Conservation (phyloP, 2,113 vertebrate species). For the Rhinoderma darwinii region DNA sequence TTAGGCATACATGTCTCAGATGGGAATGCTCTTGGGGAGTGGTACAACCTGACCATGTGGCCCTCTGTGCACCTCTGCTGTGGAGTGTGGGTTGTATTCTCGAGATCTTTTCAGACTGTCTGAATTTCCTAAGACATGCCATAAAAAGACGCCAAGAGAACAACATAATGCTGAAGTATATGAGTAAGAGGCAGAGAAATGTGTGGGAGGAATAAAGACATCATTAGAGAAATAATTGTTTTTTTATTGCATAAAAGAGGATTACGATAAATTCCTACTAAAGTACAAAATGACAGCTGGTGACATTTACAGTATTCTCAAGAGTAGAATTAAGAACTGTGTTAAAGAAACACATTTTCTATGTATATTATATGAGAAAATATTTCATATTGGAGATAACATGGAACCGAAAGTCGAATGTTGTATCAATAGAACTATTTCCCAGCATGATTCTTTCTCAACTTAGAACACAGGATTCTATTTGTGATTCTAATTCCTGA, state of each 20-base stretch:
- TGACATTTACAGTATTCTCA: not conserved
- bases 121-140: not conserved
- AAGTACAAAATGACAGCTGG: constrained; percentile 12
- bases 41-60: too few species aligned
- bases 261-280: not conserved
- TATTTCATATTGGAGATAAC: not conserved
- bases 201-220: not conserved
- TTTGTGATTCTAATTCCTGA: not conserved
- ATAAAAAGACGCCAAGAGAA: not conserved
- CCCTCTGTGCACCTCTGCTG: not conserved
- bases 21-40: not conserved
- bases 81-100: not conserved
- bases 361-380: not conserved
- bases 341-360: constrained; percentile 9
- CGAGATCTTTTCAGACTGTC: not conserved
- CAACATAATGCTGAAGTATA: not conserved
- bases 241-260: not conserved
- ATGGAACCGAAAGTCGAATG: not conserved
- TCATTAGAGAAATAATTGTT: not conserved
- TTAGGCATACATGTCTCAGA: too few species aligned
- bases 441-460: not conserved
- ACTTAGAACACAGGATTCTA: too few species aligned
- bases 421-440: not conserved
- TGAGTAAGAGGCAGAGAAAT: not conserved
- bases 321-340: not conserved